Evolutionary conservation across 2,888 invertebrate genomes (phyloP), one percentile per base, ranked within the genome.

Genomic region (Orchesella flavescens): DNA sequence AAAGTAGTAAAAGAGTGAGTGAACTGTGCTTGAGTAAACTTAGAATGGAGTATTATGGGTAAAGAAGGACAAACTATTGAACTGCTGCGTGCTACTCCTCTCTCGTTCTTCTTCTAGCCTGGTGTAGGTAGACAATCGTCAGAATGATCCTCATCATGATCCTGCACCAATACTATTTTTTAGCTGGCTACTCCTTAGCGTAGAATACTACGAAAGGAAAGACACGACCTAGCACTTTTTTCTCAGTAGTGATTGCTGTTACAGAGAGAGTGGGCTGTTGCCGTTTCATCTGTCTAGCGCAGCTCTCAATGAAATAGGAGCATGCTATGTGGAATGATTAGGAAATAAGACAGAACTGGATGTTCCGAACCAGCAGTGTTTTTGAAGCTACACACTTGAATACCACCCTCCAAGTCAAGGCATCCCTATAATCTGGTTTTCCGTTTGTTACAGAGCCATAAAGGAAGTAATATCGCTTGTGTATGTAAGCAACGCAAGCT

Each of bases 181-280:
- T 68, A 9, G n/a, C 13, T 21, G 68, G 21, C 49, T 43, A 68
- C 49, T 49, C 46, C 19, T 17, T 23, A 65, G 34, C 34, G 34
- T 34, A 34, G 34, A 65, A 65, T 17, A 44, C 65, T 68, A 23
- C 68, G 34, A 19, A 34, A 7, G 3, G 34, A 34, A 34, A 12
- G 65, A 65, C 65, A 65, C 65, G 65, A 65, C 65, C 65, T 65
- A 44, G 65, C 65, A 65, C 44, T 65, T 65, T 49, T n/a, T 49
- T 49, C 49, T 49, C 23, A 61, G 61, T 61, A 65, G 65, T 68
- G 68, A 55, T 71, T 71, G 71, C 71, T 71, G 71, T 71, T 71
- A 71, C 71, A 34, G 71, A 71, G 57, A 71, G 71, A 55, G 71
- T 55, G 71, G 68, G 68, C 68, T 68, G 68, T 68, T 68, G 65